These are phyloP conservation scores for Bruchidius siliquastri DNA, from an alignment of 2,888 invertebrate genomes.

Conservation along the genomic window DNA sequence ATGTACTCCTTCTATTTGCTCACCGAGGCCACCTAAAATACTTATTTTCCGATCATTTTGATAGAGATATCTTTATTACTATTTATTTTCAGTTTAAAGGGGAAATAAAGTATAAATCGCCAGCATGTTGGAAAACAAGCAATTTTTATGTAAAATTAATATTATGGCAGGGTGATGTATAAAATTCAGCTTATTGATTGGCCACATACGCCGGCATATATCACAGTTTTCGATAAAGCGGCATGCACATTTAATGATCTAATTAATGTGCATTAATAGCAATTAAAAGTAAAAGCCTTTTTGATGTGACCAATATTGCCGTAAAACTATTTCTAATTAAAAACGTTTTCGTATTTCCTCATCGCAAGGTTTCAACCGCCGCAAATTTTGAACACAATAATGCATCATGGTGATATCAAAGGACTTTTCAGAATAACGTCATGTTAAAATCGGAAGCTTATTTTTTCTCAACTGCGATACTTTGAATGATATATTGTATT, in stretches of 20 bases:
- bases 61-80: too few species aligned
- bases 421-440: too few species aligned
- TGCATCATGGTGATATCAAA: too few species aligned
- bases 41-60: too few species aligned
- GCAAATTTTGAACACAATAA: too few species aligned
- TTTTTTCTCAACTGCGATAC: too few species aligned
- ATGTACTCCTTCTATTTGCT: too few species aligned
- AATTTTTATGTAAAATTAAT: background rate
- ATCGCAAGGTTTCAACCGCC: background rate
- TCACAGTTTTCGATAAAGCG: background rate
- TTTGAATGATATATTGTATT: too few species aligned
- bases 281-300: background rate
- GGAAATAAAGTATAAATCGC: too few species aligned
- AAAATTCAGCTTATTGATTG: background rate
- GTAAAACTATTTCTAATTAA: background rate
- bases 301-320: background rate
- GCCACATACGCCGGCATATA: background rate
- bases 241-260: background rate
- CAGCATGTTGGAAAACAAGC: background rate
- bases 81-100: too few species aligned
- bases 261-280: background rate
- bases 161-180: background rate
- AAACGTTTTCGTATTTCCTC: background rate
- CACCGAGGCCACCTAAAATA: too few species aligned
- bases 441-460: too few species aligned